These are phyloP conservation scores for Zygogramma bicolorata DNA, from an alignment of 2,888 invertebrate genomes.

Conservation along the genomic window DNA sequence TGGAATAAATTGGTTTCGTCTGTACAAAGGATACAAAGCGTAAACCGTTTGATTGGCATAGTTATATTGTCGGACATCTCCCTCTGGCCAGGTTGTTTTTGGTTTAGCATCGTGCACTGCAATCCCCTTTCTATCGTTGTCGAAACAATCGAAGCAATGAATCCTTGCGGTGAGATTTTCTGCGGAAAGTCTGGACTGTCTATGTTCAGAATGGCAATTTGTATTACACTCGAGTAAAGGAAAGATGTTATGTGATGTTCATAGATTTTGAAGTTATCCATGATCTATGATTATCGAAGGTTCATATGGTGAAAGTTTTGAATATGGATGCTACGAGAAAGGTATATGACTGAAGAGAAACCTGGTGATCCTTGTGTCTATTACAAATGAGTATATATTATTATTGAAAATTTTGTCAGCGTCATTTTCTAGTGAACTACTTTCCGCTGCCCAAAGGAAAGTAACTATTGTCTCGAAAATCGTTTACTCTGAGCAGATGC, in stretches of 20 bases:
- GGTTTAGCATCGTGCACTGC: neutral
- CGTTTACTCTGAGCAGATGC: too few species aligned
- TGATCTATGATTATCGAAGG: too few species aligned
- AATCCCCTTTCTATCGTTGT: neutral
- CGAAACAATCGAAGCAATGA: neutral
- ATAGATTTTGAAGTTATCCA: too few species aligned
- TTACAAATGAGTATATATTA: too few species aligned
- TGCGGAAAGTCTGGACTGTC: neutral
- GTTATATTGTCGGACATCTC: slow-evolving; percentile 52
- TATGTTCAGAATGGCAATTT: neutral
- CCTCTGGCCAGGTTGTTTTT: slow-evolving; percentile 2
- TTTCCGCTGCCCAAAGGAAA: too few species aligned
- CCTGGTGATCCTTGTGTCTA: too few species aligned
- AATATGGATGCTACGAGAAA: too few species aligned
- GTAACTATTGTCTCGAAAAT: too few species aligned
- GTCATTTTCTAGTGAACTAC: too few species aligned
- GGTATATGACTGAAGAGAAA: too few species aligned
- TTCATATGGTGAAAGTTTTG: too few species aligned
- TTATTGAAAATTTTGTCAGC: too few species aligned
- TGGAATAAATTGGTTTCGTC: slow-evolving; percentile 55
- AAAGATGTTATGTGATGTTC: neutral
- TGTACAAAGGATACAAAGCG: slow-evolving; percentile 54
- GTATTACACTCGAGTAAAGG: neutral
- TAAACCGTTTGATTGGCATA: slow-evolving; percentile 59
- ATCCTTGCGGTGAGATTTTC: neutral